These are phyloP conservation scores for Paragorgia papillata DNA, from an alignment of 92 coral and sea anemone species.

Conservation along the genomic window DNA sequence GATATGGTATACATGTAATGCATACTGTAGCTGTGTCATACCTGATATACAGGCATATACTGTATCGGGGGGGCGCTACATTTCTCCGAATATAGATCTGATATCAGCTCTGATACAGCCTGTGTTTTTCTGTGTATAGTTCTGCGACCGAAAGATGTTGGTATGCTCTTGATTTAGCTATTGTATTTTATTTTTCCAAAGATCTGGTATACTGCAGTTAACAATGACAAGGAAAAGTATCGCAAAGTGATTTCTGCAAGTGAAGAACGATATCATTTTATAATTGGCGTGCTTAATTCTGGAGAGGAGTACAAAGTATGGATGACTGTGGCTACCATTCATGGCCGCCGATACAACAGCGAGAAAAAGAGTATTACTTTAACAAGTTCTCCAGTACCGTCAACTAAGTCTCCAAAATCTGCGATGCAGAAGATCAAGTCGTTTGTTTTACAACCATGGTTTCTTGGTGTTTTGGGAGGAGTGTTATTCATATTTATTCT, in stretches of 20 bases:
- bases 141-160: too few species aligned
- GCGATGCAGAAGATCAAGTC: conserved; percentile 55
- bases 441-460: conserved; percentile 90
- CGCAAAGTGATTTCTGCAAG: conserved; percentile 9
- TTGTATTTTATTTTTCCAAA: too few species aligned
- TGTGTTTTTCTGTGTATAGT: too few species aligned
- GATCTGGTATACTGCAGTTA: conserved; percentile 2
- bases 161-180: too few species aligned
- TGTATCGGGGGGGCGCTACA: too few species aligned
- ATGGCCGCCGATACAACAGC: conserved; percentile 30
- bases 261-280: conserved; percentile 22
- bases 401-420: neutral
- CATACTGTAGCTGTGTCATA: too few species aligned
- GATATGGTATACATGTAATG: too few species aligned
- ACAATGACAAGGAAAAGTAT: neutral
- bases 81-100: too few species aligned
- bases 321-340: conserved; percentile 26
- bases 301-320: conserved; percentile 49
- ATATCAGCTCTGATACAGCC: too few species aligned
- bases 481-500: conserved; percentile 74
- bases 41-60: too few species aligned
- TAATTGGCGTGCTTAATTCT: conserved; percentile 37
- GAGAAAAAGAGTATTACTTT: conserved; percentile 11
- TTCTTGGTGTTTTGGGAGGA: conserved; percentile 85
- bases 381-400: neutral